phyloP scores from a whole-genome alignment of 2,888 invertebrate genomes.

The Heliconius erato region DNA sequence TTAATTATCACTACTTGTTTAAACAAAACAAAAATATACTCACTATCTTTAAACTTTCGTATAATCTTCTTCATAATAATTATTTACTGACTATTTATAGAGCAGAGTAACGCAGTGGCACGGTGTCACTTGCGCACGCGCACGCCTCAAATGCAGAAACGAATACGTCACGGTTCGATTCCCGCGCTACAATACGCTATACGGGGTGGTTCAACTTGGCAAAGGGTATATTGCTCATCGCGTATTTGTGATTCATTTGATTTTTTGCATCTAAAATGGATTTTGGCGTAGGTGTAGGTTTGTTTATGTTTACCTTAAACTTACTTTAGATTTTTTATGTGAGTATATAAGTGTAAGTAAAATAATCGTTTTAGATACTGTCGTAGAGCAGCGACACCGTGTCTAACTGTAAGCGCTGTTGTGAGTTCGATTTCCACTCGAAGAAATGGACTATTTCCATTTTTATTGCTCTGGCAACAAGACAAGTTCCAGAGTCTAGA shows the following conservation, averaged over 20 bases:
- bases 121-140: slow-evolving; percentile 66
- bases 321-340: background rate
- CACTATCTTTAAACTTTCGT: slow-evolving; percentile 72
- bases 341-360: background rate
- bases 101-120: slow-evolving; percentile 41
- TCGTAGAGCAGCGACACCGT: too few species aligned
- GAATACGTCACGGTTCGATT: slow-evolving; percentile 68
- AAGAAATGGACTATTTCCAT: background rate
- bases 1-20: too few species aligned
- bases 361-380: too few species aligned
- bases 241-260: slow-evolving; percentile 44
- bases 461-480: background rate
- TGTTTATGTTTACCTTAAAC: background rate
- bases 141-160: slow-evolving; percentile 66
- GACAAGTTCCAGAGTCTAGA: too few species aligned
- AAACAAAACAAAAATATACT: slow-evolving; percentile 57
- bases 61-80: slow-evolving; percentile 74
- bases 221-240: slow-evolving; percentile 55
- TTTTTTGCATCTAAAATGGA: slow-evolving; percentile 38
- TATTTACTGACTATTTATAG: slow-evolving; percentile 16
- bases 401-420: background rate
- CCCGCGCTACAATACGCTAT: slow-evolving; percentile 66
- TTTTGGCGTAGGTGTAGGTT: slow-evolving; percentile 18
- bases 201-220: slow-evolving; percentile 75
- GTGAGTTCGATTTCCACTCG: background rate